These are phyloP conservation scores for Pseudochirops corinnae DNA, from an alignment of 2,797 vertebrate genomes.

Conservation along the genomic window DNA sequence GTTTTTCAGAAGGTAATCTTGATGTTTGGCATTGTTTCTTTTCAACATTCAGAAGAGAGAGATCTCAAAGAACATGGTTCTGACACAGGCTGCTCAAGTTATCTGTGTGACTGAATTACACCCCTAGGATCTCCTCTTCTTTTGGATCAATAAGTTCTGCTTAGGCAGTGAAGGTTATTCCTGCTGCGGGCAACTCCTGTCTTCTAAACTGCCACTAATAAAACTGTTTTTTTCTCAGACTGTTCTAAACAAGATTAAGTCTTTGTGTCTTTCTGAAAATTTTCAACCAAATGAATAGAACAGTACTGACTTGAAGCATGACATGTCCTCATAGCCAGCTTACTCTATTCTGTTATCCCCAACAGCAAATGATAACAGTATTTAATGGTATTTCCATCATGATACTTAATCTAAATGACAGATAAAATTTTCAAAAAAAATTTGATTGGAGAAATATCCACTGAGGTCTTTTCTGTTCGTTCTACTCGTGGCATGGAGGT, in stretches of 20 bases:
- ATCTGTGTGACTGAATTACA: not conserved
- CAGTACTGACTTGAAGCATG: not conserved
- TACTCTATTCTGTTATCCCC: not conserved
- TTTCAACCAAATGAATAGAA: not conserved
- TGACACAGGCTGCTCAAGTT: not conserved
- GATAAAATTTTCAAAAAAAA: not conserved
- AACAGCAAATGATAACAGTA: not conserved
- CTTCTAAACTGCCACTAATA: not conserved
- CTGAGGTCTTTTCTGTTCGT: not conserved
- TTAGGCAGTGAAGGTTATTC: not conserved
- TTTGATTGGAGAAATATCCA: not conserved
- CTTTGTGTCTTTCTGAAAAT: not conserved
- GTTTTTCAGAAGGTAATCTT: not conserved
- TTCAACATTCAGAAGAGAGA: not conserved
- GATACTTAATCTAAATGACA: not conserved
- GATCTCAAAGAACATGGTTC: not conserved
- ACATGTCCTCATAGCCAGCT: not conserved
- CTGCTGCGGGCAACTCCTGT: not conserved
- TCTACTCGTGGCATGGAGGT: not conserved
- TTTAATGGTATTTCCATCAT: not conserved
- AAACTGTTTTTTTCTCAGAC: not conserved
- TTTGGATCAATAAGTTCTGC: not conserved
- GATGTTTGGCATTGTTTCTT: not conserved
- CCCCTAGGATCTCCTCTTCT: not conserved
- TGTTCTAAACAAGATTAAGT: not conserved